Evolutionary conservation across 2,888 invertebrate species (phyloP).

Genomic region (Dorcus hopei): DNA sequence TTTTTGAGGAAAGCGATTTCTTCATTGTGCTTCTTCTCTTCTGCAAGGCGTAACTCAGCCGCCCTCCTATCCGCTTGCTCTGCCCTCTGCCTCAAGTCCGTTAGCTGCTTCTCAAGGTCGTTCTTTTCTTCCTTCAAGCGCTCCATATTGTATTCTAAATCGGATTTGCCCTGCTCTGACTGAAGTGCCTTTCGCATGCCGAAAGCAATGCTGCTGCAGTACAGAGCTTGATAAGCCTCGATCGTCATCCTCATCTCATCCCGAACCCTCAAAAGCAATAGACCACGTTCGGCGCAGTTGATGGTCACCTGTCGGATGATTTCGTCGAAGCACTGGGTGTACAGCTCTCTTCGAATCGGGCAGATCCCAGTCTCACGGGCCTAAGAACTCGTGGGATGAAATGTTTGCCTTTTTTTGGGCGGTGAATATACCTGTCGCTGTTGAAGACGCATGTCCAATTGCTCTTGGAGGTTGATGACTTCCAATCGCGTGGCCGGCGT

Average conservation of each 20-base stretch:
- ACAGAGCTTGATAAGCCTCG: slow-evolving; percentile 93
- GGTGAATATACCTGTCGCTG: slow-evolving; percentile 40
- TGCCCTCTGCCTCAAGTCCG: slow-evolving; percentile 64
- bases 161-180: slow-evolving; percentile 83
- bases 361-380: slow-evolving; percentile 97
- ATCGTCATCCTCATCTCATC: slow-evolving; percentile 97
- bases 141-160: slow-evolving; percentile 72
- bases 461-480: slow-evolving; percentile 94
- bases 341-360: slow-evolving; percentile 87
- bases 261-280: slow-evolving; percentile 85
- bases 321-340: slow-evolving; percentile 95
- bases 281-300: slow-evolving; percentile 93
- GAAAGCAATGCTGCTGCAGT: slow-evolving; percentile 96
- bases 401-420: background rate
- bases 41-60: slow-evolving; percentile 79
- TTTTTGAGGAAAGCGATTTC: slow-evolving; percentile 90
- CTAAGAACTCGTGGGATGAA: slow-evolving; percentile 49
- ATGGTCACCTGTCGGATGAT: slow-evolving; percentile 93
- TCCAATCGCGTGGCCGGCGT: slow-evolving; percentile 95
- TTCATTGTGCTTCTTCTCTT: slow-evolving; percentile 89
- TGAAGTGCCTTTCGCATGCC: slow-evolving; percentile 97
- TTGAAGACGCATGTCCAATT: slow-evolving; percentile 71
- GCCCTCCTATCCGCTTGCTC: slow-evolving; percentile 81
- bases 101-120: slow-evolving; percentile 61
- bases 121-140: slow-evolving; percentile 65